These are phyloP conservation scores for Parapristionchus giblindavisi DNA, from an alignment of 2,888 invertebrate species.

Conservation along the genomic window DNA sequence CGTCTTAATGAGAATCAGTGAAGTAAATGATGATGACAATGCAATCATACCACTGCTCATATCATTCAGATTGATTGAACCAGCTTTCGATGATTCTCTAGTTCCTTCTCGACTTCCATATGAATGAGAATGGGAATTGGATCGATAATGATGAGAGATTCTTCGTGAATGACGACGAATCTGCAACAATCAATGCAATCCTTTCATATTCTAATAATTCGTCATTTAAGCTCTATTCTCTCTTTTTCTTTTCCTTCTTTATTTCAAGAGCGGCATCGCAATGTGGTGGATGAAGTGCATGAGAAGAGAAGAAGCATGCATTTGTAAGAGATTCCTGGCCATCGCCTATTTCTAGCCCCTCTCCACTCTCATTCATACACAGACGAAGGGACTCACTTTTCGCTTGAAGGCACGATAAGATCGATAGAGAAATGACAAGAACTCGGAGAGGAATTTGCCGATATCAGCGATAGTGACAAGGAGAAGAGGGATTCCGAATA, in stretches of 20 bases:
- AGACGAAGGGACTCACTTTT: conserved; percentile 54
- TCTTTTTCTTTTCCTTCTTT: background rate
- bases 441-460: conserved; percentile 69
- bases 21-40: conserved; percentile 15
- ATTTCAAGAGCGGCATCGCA: too few species aligned
- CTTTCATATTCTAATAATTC: background rate
- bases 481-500: conserved; percentile 69
- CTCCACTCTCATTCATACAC: too few species aligned
- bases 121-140: conserved; percentile 55
- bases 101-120: conserved; percentile 54
- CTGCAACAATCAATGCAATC: conserved; percentile 45
- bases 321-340: too few species aligned
- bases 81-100: conserved; percentile 44
- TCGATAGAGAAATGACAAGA: conserved; percentile 65
- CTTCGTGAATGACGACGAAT: conserved; percentile 63
- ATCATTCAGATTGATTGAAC: conserved; percentile 65
- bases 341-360: too few species aligned
- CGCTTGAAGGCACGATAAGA: conserved; percentile 64
- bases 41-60: conserved; percentile 45
- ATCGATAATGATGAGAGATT: conserved; percentile 60
- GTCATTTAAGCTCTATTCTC: background rate
- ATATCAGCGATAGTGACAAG: conserved; percentile 69
- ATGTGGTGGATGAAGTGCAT: too few species aligned
- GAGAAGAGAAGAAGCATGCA: too few species aligned
- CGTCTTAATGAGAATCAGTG: conserved; percentile 37